phyloP scores from a whole-genome alignment of 2,888 invertebrate species.

The Coelinius sp. region DNA sequence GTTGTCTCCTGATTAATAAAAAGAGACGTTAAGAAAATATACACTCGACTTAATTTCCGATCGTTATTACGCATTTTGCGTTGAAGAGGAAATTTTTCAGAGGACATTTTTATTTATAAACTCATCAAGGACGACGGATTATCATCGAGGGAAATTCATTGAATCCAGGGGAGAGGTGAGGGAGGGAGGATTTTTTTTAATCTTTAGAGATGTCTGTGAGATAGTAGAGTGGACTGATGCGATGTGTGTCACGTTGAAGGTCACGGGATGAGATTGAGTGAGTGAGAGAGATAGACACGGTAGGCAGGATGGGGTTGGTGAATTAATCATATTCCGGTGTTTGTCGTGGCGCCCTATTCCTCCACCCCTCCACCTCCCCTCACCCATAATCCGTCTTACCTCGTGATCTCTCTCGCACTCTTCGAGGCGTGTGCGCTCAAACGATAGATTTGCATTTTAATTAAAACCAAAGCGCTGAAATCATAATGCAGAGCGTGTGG shows the following conservation, averaged over 20 bases:
- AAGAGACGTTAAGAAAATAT: slow-evolving; percentile 46
- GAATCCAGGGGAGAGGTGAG: neutral
- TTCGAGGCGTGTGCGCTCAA: slow-evolving; percentile 45
- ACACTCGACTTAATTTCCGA: slow-evolving; percentile 30
- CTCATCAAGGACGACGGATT: slow-evolving; percentile 20
- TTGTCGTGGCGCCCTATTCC: slow-evolving; percentile 65
- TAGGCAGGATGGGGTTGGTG: slow-evolving; percentile 64
- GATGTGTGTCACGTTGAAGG: slow-evolving; percentile 1
- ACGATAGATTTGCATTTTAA: slow-evolving; percentile 76
- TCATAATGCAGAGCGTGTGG: slow-evolving; percentile 74
- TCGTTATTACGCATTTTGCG: slow-evolving; percentile 5
- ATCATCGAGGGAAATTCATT: slow-evolving; percentile 21
- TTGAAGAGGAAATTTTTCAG: neutral
- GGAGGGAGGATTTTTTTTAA: slow-evolving; percentile 4
- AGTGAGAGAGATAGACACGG: slow-evolving; percentile 1
- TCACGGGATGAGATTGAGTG: neutral
- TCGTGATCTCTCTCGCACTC: slow-evolving; percentile 60
- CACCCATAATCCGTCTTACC: slow-evolving; percentile 71
- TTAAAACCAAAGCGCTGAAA: slow-evolving; percentile 76
- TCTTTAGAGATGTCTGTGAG: neutral
- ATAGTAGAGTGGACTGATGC: neutral
- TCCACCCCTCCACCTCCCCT: slow-evolving; percentile 2
- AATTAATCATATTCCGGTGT: slow-evolving; percentile 71
- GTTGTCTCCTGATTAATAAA: slow-evolving; percentile 67
- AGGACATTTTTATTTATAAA: slow-evolving; percentile 13